Percentiles rank a stretch among this genome's conserved stretches.
Evolutionary conservation across 37 sponge, comb jelly and placozoan genomes (phyloP).

Genomic region (Crambe crambe): DNA sequence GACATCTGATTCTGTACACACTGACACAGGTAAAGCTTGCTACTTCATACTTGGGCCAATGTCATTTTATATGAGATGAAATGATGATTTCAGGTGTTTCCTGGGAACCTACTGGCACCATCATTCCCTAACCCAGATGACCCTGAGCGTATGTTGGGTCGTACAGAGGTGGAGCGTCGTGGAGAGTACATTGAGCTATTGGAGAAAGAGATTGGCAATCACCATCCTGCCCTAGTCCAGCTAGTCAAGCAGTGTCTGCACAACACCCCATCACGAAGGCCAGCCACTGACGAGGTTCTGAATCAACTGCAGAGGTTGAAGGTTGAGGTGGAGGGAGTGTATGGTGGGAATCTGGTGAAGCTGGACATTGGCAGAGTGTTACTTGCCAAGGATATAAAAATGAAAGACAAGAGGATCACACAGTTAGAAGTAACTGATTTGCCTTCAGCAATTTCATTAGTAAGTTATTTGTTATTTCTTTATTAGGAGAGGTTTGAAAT

Average conservation of each 20-base stretch:
- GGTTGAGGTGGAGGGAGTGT: slow-evolving; percentile 8
- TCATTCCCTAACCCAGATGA: slow-evolving; percentile 8
- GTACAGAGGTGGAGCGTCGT: slow-evolving; percentile 28
- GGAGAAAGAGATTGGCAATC: neutral
- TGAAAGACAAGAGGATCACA: neutral
- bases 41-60: neutral
- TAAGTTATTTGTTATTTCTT: no score
- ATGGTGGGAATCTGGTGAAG: slow-evolving; percentile 3
- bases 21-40: neutral
- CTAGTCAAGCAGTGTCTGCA: slow-evolving; percentile 10
- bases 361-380: slow-evolving; percentile 2
- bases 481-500: neutral
- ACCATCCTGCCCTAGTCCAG: neutral
- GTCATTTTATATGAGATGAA: neutral
- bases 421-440: neutral
- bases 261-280: neutral
- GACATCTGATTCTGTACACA: slow-evolving; percentile 3
- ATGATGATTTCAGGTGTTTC: slow-evolving; percentile 10
- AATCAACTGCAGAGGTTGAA: neutral
- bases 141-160: neutral
- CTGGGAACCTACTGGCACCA: slow-evolving; percentile 2
- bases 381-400: neutral
- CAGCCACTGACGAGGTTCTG: slow-evolving; percentile 2
- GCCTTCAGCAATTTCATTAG: neutral
- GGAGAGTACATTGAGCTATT: neutral